Evolutionary conservation across 2,888 invertebrate genomes (phyloP).

Genomic region (Rhyacophila evoluta): DNA sequence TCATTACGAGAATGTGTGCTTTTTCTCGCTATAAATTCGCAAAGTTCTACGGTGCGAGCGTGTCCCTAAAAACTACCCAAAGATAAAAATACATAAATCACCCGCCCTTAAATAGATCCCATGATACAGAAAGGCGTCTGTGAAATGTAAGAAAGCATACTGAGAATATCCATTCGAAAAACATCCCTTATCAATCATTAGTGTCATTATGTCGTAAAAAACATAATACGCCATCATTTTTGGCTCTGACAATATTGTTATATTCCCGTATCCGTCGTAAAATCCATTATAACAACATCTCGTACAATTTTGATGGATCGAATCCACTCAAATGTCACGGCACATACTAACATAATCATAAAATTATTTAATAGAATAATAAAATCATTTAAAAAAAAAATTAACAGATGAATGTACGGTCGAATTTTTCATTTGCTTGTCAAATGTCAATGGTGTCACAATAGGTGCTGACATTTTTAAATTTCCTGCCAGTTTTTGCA

Average conservation of each 20-base stretch:
- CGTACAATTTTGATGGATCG: not conserved
- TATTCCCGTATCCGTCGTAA: not conserved
- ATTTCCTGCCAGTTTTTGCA: too few species aligned
- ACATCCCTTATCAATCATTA: conserved; percentile 32
- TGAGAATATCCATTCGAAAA: not conserved
- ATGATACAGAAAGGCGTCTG: not conserved
- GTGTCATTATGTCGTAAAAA: conserved; percentile 26
- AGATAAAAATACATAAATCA: conserved; percentile 30
- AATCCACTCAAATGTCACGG: not conserved
- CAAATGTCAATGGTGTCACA: too few species aligned
- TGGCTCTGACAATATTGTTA: not conserved
- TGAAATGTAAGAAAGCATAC: not conserved
- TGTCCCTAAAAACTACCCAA: not conserved
- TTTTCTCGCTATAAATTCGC: conserved; percentile 17
- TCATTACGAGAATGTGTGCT: conserved; percentile 14
- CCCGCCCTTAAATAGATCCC: conserved; percentile 26
- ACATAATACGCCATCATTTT: not conserved
- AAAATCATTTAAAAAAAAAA: too few species aligned
- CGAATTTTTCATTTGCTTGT: too few species aligned
- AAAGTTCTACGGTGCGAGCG: not conserved
- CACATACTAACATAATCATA: too few species aligned
- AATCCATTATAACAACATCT: not conserved
- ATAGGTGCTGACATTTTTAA: too few species aligned
- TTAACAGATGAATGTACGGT: too few species aligned
- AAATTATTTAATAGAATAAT: too few species aligned